Base-by-base conservation (phyloP, 2,888 invertebrate genomes). In the Philopedon plagiatum region DNA sequence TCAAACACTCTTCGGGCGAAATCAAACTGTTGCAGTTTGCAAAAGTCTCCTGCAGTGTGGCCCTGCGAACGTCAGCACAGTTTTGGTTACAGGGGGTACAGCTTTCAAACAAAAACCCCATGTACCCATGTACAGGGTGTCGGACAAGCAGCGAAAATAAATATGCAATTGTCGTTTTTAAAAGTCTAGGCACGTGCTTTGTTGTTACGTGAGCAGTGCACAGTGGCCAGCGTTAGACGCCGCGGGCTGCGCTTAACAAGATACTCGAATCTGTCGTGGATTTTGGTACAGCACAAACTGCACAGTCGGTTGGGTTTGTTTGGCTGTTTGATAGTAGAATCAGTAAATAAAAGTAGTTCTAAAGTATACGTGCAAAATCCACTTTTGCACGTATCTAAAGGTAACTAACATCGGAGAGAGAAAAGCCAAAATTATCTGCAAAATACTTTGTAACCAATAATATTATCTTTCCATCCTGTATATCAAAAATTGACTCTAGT, bases 141-240 rank as follows among this genome's bases (percentile, higher is more conserved):
- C 54, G 57, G 58, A 58, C 63, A 57, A 64, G 64, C 57, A 21
- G 62, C 23, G 41, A 57, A 49, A 63, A 61, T 61, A 70, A 70
- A 70, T 64, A 63, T 64, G 46, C 46, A 21, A 57, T 63, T 56
- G 63, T 70, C 57, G 56, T 69, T 70, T 41, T 64, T 63, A 13
- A 26, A n/a, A 81, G 79, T 80, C 80, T 76, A 76, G 79, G 78
- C 83, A 83, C 82, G 82, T 83, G 82, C 80, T 73, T 73, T 75
- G 75, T 80, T 78, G 80, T 81, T n/a, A 81, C 80, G 80, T 77
- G 54, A 51, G 54, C 19, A 18, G 49, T 78, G 77, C 76, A 73
- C 76, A 78, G 75, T 78, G 80, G 77, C 78, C 79, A 81, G 78
- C 75, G 76, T 74, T 75, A 72, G 72, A 75, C 75, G 74, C 77